Evolutionary conservation across 2,797 vertebrate species (phyloP).

Genomic region (Danionella dracula): DNA sequence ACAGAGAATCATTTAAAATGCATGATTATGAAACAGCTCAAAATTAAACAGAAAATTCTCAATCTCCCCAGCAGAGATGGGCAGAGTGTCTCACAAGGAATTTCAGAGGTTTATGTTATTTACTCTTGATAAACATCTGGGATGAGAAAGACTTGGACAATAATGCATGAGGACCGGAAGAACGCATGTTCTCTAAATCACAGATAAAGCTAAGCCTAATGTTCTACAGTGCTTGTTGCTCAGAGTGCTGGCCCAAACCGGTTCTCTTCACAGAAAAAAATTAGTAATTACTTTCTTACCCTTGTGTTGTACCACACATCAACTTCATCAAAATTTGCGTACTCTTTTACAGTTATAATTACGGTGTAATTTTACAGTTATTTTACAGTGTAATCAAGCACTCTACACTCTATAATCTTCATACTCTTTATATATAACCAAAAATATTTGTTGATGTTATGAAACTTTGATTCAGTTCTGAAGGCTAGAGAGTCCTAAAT

Average conservation of each 20-base stretch:
- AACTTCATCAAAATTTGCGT: no score
- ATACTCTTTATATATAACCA: no score
- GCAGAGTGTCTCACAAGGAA: slow-evolving; percentile 10
- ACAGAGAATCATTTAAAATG: neutral
- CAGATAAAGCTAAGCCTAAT: neutral
- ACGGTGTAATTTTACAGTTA: no score
- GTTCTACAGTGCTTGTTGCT: neutral
- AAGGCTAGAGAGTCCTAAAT: no score
- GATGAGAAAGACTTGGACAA: slow-evolving; percentile 18
- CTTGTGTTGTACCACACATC: no score
- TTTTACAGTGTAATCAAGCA: no score
- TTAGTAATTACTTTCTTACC: no score
- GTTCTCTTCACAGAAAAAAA: neutral
- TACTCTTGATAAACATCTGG: slow-evolving; percentile 27
- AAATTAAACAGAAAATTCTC: neutral
- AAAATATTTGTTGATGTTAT: no score
- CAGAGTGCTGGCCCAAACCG: neutral
- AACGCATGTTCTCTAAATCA: slow-evolving; percentile 2
- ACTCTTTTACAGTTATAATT: no score
- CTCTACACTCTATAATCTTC: no score
- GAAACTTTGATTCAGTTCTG: no score
- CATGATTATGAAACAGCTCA: no score
- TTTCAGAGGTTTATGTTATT: slow-evolving; percentile 33
- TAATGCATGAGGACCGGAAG: slow-evolving; percentile 31
- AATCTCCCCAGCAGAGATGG: slow-evolving; percentile 19